Evolutionary conservation across 2,888 invertebrate species (phyloP).

Genomic region (Germaria angustata): DNA sequence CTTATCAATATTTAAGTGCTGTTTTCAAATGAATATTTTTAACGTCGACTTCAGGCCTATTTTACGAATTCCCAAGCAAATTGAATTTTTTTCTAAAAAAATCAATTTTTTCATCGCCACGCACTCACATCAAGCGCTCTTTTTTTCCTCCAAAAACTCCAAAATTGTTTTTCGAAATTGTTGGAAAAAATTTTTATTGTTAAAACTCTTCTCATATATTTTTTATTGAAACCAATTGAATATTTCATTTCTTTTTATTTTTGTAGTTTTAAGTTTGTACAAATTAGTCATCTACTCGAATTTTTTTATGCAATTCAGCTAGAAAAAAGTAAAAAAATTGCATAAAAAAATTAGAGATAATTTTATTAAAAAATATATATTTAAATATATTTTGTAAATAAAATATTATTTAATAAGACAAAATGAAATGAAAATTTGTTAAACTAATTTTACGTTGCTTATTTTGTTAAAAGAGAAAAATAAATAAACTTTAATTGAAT

Average conservation of each 20-base stretch:
- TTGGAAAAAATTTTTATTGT: conserved; percentile 18
- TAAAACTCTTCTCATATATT: background rate
- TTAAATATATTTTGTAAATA: conserved; percentile 59
- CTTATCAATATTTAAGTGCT: no score
- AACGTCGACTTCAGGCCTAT: no score
- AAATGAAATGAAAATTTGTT: conserved; percentile 44
- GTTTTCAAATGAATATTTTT: background rate
- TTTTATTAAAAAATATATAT: conserved; percentile 40
- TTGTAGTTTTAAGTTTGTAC: conserved; percentile 72
- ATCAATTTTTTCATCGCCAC: background rate
- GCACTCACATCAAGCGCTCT: background rate
- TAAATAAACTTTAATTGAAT: no score
- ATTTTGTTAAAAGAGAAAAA: conserved; percentile 41
- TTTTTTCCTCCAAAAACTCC: background rate
- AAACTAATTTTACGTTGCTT: conserved; percentile 57
- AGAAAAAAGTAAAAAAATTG: background rate
- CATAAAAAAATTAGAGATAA: conserved; percentile 47
- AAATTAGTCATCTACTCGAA: conserved; percentile 75
- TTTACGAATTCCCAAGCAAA: background rate
- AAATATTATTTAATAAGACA: conserved; percentile 40
- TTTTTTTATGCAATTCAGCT: conserved; percentile 2
- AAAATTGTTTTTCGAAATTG: background rate
- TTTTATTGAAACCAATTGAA: background rate
- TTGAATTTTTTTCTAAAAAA: background rate
- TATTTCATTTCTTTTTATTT: conserved; percentile 2